Evolutionary conservation across 1,140 invertebrate genomes (phyloP).

Genomic region (Nasonia giraulti): DNA sequence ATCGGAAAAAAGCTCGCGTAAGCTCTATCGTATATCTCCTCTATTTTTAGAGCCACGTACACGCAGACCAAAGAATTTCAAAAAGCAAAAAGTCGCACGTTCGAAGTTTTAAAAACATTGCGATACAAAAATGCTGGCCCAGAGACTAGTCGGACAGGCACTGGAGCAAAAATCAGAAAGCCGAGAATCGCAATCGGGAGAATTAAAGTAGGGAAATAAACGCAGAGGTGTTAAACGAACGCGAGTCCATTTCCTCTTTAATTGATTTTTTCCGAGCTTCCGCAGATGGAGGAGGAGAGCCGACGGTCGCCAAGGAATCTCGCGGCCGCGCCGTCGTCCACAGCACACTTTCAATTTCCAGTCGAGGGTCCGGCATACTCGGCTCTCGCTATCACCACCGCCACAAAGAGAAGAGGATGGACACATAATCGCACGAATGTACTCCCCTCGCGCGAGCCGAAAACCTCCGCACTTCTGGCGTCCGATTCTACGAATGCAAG

Average conservation of each 20-base stretch:
- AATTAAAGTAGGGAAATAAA: conserved; percentile 30
- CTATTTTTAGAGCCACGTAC: too few species aligned
- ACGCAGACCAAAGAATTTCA: too few species aligned
- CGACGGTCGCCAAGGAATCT: neutral
- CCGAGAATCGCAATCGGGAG: neutral
- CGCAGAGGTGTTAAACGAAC: conserved; percentile 34
- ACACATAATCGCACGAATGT: neutral
- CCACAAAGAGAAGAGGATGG: too few species aligned
- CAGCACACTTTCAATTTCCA: conserved; percentile 25
- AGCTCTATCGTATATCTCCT: too few species aligned
- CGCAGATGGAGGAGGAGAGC: neutral
- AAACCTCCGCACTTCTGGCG: too few species aligned
- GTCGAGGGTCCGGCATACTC: conserved; percentile 13
- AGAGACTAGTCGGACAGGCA: neutral
- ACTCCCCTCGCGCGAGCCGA: neutral
- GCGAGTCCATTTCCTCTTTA: conserved; percentile 45
- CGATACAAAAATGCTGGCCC: too few species aligned
- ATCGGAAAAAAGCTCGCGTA: too few species aligned
- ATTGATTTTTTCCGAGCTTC: conserved; percentile 39
- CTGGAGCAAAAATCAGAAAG: neutral
- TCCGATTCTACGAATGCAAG: too few species aligned
- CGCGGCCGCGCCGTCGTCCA: neutral
- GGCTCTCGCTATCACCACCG: too few species aligned
- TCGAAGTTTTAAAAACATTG: too few species aligned
- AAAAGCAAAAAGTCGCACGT: too few species aligned